Evolutionary conservation across 2,797 vertebrate species (phyloP), one percentile per base, ranked within the genome.

Genomic region (Thripadectes ignobilis): DNA sequence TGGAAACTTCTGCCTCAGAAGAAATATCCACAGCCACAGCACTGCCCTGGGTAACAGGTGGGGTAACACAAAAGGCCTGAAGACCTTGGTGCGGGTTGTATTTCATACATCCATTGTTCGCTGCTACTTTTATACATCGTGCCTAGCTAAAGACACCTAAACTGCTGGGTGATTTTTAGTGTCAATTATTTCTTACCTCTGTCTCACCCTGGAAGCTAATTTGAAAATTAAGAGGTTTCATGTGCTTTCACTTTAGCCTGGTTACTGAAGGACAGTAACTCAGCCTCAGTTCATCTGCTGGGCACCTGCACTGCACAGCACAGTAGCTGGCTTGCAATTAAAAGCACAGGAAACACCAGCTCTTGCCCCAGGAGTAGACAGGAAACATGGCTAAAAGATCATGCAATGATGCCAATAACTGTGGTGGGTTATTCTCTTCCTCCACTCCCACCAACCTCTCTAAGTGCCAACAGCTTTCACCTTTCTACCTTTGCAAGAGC

Each of bases 301-400:
- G 14, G 14, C 51, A 81, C 71, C 52, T 41, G 26, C 6, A 2
- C 2, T 4, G 67, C 68, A 20, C 0, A 3, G 57, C 13, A 4
- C 0, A 0, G 57, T 32, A 36, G 51, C 79, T 57, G 55, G 36
- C 39, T 63, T 36, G 71, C 6, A 5, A 20, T 34, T 20, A n/a
- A 66, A 45, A 76, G 52, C 20, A 68, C 34, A 59, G 66, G 38
- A 91, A 95, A 95, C 48, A 81, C 34, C 62, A 93, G 34, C 46
- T 76, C 81, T 78, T 68, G 32, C 61, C 46, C 63, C 88, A 66
- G 51, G 15, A 93, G 17, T 0, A 86, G 58, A 73, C 5, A 51
- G 58, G 54, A 92, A 88, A 80, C 19, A 49, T 2, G 32, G 38
- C 32, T 27, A 72, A 93, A 95, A 86, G 45, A 75, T 48, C 61